A percentile compares a stretch with the other conserved stretches of the same genome.
phyloP scores from a whole-genome alignment of 2,888 invertebrate species.

The Philereme vetulata region DNA sequence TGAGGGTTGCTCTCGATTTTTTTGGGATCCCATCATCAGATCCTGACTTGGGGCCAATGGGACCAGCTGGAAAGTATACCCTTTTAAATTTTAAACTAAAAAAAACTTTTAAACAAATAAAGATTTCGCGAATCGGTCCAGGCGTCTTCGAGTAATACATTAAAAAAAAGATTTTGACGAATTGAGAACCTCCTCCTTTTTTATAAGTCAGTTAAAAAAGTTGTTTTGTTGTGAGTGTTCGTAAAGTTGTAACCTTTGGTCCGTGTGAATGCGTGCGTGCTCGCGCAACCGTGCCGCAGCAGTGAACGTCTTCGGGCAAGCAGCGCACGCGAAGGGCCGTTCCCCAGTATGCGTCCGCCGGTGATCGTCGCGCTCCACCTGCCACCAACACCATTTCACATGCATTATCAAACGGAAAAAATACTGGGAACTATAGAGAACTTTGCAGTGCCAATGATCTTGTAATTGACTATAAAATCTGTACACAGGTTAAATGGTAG shows the following conservation, averaged over 20 bases:
- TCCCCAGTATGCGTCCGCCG: slow-evolving; percentile 79
- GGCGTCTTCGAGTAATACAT: too few species aligned
- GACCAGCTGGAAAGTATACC: too few species aligned
- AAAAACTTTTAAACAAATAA: too few species aligned
- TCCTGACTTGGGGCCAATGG: too few species aligned
- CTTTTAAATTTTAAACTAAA: too few species aligned
- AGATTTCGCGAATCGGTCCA: too few species aligned
- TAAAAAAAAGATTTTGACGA: too few species aligned
- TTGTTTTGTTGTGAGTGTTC: slow-evolving; percentile 3
- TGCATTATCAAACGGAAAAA: slow-evolving; percentile 47
- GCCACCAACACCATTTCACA: slow-evolving; percentile 51
- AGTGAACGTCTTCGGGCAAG: slow-evolving; percentile 80
- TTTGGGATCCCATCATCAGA: too few species aligned
- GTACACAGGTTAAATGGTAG: slow-evolving; percentile 2
- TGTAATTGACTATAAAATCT: slow-evolving; percentile 26
- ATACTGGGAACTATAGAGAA: slow-evolving; percentile 34
- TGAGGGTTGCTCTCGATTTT: too few species aligned
- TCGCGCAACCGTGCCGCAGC: slow-evolving; percentile 79
- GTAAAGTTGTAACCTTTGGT: slow-evolving; percentile 65
- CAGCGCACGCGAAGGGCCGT: slow-evolving; percentile 77
- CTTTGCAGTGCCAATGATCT: slow-evolving; percentile 31
- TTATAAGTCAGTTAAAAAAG: too few species aligned
- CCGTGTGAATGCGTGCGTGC: slow-evolving; percentile 78
- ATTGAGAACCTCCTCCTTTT: too few species aligned
- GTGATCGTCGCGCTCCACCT: slow-evolving; percentile 83